A percentile compares a stretch with the other conserved stretches of the same genome.
Evolutionary conservation across 1,140 invertebrate genomes (phyloP).

Genomic region (Temnothorax curvispinosus): DNA sequence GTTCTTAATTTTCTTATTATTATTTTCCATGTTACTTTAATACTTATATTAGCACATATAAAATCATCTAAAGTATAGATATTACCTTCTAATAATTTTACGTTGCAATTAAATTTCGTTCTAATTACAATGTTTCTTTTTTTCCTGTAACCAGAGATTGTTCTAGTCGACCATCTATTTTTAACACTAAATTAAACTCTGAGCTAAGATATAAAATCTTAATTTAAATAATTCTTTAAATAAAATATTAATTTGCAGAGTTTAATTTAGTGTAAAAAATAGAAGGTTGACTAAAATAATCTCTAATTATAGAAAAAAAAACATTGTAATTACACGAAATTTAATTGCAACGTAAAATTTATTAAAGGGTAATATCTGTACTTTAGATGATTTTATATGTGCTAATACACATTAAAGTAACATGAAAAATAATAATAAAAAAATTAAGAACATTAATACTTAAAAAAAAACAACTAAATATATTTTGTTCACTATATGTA

Average conservation of each 20-base stretch:
- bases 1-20: background rate
- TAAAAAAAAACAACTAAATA: background rate
- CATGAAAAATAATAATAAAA: background rate
- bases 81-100: background rate
- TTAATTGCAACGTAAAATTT: background rate
- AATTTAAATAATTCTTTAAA: no score
- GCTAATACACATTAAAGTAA: background rate
- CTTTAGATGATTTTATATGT: background rate
- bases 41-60: background rate
- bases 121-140: background rate
- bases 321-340: background rate
- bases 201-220: no score
- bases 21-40: background rate
- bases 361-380: background rate
- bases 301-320: background rate
- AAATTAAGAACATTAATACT: background rate
- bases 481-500: no score
- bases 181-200: background rate
- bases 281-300: background rate
- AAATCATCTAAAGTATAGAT: background rate
- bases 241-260: no score
- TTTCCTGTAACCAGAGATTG: background rate
- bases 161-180: background rate
- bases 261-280: background rate
- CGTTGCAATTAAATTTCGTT: background rate